phyloP scores from a whole-genome alignment of 2,797 vertebrate genomes.

The Picus viridis region DNA sequence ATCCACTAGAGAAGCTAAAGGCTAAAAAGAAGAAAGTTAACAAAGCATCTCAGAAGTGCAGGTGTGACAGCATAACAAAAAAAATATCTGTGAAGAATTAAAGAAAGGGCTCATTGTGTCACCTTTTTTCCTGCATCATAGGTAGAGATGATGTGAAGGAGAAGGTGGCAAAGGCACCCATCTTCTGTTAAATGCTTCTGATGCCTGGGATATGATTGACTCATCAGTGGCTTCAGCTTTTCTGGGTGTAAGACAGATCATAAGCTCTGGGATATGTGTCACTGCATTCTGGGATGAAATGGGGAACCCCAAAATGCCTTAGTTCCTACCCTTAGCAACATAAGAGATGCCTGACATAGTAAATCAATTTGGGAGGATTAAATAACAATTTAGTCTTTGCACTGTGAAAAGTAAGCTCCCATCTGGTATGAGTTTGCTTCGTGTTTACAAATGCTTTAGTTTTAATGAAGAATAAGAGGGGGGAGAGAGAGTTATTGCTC shows the following conservation, averaged over 20 bases:
- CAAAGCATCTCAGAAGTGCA: background rate
- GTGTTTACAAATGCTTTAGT: constrained; percentile 38
- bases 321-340: background rate
- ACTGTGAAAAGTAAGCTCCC: constrained; percentile 13
- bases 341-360: background rate
- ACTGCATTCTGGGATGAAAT: background rate
- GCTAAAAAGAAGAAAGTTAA: constrained; percentile 12
- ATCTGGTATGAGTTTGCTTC: constrained; percentile 36
- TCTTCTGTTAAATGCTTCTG: background rate
- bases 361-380: constrained; percentile 18
- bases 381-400: constrained; percentile 25
- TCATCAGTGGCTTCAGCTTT: background rate
- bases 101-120: background rate
- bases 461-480: constrained; percentile 2
- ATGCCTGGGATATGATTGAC: background rate
- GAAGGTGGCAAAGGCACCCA: background rate
- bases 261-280: background rate
- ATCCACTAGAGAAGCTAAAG: constrained; percentile 14
- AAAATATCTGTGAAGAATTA: background rate
- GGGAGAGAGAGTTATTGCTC: background rate
- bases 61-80: background rate
- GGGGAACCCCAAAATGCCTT: background rate
- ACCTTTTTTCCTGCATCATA: background rate
- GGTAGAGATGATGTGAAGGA: background rate
- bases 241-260: background rate